Conservation (phyloP, 2,113 vertebrate genomes). For the Macaca mulatta region DNA sequence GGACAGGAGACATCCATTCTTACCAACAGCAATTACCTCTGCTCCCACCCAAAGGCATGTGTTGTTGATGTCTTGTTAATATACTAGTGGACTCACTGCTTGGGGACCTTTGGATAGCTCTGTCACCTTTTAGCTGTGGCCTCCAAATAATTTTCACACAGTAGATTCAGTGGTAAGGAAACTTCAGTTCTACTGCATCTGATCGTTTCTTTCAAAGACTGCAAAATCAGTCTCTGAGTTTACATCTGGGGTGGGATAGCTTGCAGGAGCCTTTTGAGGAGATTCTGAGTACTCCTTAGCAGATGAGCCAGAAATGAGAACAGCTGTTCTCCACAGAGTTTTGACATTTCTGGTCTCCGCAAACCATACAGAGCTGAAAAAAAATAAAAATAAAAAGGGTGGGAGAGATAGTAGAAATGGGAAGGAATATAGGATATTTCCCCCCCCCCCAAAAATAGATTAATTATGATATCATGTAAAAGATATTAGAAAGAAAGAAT, state of each 20-base stretch:
- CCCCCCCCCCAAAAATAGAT: neutral
- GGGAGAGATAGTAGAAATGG: neutral
- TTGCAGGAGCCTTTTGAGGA: neutral
- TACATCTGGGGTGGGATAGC: neutral
- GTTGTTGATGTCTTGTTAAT: neutral
- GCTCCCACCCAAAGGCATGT: neutral
- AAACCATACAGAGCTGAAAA: neutral
- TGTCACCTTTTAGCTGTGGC: neutral
- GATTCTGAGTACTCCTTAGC: neutral
- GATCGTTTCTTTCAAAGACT: neutral
- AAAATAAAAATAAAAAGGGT: neutral
- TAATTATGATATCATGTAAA: neutral
- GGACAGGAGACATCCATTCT: neutral
- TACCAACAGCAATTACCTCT: neutral
- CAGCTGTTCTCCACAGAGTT: constrained; percentile 31
- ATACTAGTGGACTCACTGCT: neutral
- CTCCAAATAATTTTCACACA: neutral
- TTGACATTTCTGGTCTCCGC: constrained; percentile 24
- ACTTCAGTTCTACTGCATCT: neutral
- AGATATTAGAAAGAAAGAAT: neutral
- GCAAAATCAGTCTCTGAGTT: neutral
- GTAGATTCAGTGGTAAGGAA: neutral
- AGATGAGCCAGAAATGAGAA: neutral
- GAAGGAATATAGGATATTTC: neutral
- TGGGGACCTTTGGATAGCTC: neutral